Evolutionary conservation across 2,797 vertebrate genomes (phyloP).

Genomic region (Rhynchotus rufescens): DNA sequence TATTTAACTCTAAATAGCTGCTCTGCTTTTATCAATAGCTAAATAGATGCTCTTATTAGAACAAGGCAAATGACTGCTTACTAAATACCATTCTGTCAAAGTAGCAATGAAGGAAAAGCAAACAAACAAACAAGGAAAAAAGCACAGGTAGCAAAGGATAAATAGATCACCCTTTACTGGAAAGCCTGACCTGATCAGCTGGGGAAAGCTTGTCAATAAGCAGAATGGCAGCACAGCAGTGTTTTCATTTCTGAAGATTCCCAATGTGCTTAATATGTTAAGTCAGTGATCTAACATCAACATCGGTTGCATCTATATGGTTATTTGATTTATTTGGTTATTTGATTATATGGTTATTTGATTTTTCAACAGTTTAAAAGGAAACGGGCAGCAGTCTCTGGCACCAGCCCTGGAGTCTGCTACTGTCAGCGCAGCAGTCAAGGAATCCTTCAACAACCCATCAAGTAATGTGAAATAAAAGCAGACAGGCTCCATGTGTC

Average conservation of each 20-base stretch:
- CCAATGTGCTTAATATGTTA: not conserved
- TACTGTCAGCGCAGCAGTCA: too few relatives aligned
- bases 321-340: not conserved
- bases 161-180: not conserved
- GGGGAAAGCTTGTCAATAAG: not conserved
- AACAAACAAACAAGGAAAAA: not conserved
- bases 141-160: not conserved
- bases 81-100: not conserved
- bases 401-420: not conserved
- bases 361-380: not conserved
- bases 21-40: slow-evolving; percentile 15
- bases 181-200: not conserved
- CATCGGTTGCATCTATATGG: not conserved
- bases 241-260: not conserved
- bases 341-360: too few relatives aligned
- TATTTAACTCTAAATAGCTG: slow-evolving; percentile 6
- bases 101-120: not conserved
- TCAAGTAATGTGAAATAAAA: not conserved
- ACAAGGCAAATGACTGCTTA: not conserved
- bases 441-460: not conserved
- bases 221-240: not conserved
- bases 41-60: not conserved
- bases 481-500: not conserved
- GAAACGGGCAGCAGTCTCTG: not conserved
- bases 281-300: not conserved